Evolutionary conservation across 2,888 invertebrate species (phyloP).

Genomic region (Caenorhabditis macrosperma): DNA sequence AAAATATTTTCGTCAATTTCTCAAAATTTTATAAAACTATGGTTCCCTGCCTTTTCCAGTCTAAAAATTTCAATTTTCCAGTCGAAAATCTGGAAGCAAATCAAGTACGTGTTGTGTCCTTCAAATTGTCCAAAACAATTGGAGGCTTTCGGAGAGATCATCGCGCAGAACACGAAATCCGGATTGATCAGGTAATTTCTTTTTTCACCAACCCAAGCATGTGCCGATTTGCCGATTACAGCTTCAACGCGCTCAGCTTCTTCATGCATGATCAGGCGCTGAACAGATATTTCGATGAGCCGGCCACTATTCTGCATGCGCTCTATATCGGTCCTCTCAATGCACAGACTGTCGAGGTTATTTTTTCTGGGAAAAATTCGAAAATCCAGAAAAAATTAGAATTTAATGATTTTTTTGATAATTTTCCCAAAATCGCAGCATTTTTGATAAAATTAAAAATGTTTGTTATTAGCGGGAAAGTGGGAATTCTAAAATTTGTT

Average conservation of each 20-base stretch:
- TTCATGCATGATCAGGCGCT: conserved; percentile 61
- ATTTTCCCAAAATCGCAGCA: too few relatives aligned
- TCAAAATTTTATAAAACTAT: too few relatives aligned
- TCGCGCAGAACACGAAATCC: not conserved
- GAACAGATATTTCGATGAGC: conserved; percentile 34
- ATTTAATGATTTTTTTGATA: too few relatives aligned
- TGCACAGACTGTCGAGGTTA: conserved; percentile 62
- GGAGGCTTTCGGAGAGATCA: conserved; percentile 28
- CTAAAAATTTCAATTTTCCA: too few relatives aligned
- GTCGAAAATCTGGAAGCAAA: conserved; percentile 61
- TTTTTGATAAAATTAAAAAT: too few relatives aligned
- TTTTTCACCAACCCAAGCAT: not conserved
- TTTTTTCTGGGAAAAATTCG: too few relatives aligned
- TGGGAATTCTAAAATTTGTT: too few relatives aligned
- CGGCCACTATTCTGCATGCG: conserved; percentile 59
- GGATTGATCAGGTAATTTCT: conserved; percentile 42
- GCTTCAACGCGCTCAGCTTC: conserved; percentile 62
- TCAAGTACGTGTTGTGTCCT: conserved; percentile 56
- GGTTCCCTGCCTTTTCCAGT: too few relatives aligned
- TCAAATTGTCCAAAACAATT: conserved; percentile 17
- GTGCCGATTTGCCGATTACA: conserved; percentile 18
- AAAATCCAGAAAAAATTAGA: too few relatives aligned
- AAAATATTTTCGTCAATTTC: too few relatives aligned
- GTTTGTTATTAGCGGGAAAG: too few relatives aligned
- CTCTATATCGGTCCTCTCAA: conserved; percentile 63